These are phyloP conservation scores for Brachionus plicatilis DNA, from an alignment of 1,140 invertebrate species.

Conservation along the genomic window DNA sequence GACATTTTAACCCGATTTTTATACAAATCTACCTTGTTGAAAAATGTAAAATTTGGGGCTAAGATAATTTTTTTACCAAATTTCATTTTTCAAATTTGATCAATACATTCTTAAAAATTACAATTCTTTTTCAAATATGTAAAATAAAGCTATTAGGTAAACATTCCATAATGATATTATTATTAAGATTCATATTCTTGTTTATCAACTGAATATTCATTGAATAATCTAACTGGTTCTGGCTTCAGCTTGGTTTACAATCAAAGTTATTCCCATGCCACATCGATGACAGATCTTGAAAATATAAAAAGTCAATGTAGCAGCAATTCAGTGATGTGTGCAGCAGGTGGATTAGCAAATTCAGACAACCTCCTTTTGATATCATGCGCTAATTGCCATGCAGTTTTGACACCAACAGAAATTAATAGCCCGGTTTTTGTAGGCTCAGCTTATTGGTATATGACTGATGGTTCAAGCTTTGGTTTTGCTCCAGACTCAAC, in stretches of 20 bases:
- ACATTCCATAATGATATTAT: no score
- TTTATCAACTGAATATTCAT: background rate
- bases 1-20: no score
- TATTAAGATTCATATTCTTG: background rate
- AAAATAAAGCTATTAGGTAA: no score
- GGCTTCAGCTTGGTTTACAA: background rate
- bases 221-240: background rate
- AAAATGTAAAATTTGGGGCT: no score
- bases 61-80: no score
- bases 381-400: background rate
- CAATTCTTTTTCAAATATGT: no score
- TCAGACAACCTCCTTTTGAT: background rate
- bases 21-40: no score
- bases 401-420: background rate
- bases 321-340: background rate
- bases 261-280: background rate
- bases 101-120: no score
- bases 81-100: no score
- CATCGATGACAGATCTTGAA: background rate
- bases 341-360: background rate
- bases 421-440: background rate
- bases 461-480: background rate
- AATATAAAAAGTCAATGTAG: background rate
- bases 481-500: background rate
- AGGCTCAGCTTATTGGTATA: background rate